Percentiles rank a stretch among this genome's conserved stretches.
These are phyloP conservation scores for Piaya cayana DNA, from an alignment of 2,113 vertebrate genomes.

Conservation along the genomic window DNA sequence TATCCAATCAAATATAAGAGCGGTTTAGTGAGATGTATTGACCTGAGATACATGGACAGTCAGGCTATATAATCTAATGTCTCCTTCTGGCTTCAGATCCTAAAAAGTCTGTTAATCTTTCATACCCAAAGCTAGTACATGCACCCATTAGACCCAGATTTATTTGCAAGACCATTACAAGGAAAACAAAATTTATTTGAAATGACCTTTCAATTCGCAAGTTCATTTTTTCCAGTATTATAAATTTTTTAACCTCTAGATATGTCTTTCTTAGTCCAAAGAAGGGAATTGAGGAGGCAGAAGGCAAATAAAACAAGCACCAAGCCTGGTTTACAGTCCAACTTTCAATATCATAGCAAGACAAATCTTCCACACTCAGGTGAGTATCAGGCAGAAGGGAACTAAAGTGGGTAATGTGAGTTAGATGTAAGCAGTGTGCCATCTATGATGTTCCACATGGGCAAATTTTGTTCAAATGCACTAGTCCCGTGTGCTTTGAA, in stretches of 20 bases:
- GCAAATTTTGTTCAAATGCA: not conserved
- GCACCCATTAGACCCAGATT: conserved; percentile 40
- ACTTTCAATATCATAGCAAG: not conserved
- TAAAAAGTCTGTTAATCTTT: conserved; percentile 23
- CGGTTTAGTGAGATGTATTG: not conserved
- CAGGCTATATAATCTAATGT: not conserved
- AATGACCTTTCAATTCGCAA: conserved; percentile 41
- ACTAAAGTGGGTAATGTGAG: not conserved
- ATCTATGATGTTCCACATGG: not conserved
- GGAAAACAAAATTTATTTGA: conserved; percentile 57
- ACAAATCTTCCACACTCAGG: not conserved
- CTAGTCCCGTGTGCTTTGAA: not conserved
- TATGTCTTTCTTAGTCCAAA: not conserved
- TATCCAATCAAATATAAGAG: not conserved
- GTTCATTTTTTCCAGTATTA: conserved; percentile 19
- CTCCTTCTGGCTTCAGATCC: not conserved
- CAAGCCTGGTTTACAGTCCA: not conserved
- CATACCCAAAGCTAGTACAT: not conserved
- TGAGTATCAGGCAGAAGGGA: not conserved
- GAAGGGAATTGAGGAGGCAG: not conserved
- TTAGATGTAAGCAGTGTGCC: not conserved
- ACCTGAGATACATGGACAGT: not conserved
- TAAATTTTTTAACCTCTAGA: conserved; percentile 24
- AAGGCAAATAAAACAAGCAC: not conserved
- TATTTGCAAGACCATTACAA: conserved; percentile 32